phyloP scores from a whole-genome alignment of 2,888 invertebrate genomes.

The Myathropa florea region DNA sequence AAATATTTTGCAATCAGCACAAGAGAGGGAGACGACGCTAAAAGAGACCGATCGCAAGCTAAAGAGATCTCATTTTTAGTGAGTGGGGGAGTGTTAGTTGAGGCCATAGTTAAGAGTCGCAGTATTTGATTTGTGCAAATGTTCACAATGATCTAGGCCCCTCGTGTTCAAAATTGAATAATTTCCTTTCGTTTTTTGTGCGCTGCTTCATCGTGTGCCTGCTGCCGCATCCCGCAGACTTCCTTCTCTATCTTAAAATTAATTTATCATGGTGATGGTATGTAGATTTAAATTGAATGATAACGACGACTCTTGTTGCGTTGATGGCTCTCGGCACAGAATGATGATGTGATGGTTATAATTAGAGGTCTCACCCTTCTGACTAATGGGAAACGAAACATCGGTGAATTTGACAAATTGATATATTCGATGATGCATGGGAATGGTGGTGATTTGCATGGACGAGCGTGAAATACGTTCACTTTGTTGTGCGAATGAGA shows the following conservation, averaged over 20 bases:
- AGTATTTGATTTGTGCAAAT: neutral
- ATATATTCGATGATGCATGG: neutral
- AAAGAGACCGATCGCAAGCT: neutral
- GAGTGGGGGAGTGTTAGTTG: neutral
- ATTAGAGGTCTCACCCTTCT: neutral
- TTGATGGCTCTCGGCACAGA: neutral
- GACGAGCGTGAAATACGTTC: neutral
- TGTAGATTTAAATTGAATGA: constrained; percentile 37
- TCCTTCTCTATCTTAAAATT: constrained; percentile 20
- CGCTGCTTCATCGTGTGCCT: neutral
- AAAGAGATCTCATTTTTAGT: neutral
- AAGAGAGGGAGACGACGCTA: neutral
- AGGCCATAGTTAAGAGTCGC: neutral
- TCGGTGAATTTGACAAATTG: neutral
- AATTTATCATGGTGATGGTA: constrained; percentile 35
- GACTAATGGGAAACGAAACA: neutral
- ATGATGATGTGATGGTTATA: neutral
- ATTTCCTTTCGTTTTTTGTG: neutral
- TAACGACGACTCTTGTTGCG: constrained; percentile 8
- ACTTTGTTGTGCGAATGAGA: neutral
- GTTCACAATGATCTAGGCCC: neutral
- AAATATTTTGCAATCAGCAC: constrained; percentile 50
- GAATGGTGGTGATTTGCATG: neutral
- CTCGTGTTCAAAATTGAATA: constrained; percentile 9
- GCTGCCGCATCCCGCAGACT: neutral